These are phyloP conservation scores for Fragum whitleyi DNA, from an alignment of 2,888 invertebrate genomes.

Conservation along the genomic window DNA sequence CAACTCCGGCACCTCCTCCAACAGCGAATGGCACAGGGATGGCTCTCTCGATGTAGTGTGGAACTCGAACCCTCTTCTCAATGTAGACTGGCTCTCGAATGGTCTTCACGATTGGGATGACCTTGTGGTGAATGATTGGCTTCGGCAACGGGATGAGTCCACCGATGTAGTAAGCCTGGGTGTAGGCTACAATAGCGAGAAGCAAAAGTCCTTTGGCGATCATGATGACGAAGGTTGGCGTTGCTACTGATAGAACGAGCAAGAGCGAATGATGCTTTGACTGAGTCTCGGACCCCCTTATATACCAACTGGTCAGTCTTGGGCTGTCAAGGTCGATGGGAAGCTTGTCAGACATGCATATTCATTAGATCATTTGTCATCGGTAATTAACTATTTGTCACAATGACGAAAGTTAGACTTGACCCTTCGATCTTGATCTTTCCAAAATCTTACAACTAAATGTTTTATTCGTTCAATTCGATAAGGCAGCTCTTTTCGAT, in stretches of 20 bases:
- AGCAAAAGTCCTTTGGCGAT: neutral
- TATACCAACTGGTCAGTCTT: neutral
- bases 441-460: too few species aligned
- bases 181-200: neutral
- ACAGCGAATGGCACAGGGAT: conserved; percentile 3
- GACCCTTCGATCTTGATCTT: too few species aligned
- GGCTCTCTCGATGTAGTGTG: conserved; percentile 24
- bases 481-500: too few species aligned
- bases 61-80: neutral
- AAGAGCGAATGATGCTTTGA: conserved; percentile 7
- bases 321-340: neutral
- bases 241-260: neutral
- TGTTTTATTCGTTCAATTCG: too few species aligned
- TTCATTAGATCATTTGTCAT: conserved; percentile 4
- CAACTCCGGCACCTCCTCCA: neutral
- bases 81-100: conserved; percentile 23
- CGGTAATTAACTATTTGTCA: neutral
- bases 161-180: neutral
- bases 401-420: neutral
- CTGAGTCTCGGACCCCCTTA: neutral
- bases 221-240: neutral
- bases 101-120: conserved; percentile 12
- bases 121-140: neutral
- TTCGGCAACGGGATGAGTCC: neutral
- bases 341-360: neutral